Evolutionary conservation across 2,113 vertebrate genomes (phyloP).

Genomic region (Bagarius yarrelli): DNA sequence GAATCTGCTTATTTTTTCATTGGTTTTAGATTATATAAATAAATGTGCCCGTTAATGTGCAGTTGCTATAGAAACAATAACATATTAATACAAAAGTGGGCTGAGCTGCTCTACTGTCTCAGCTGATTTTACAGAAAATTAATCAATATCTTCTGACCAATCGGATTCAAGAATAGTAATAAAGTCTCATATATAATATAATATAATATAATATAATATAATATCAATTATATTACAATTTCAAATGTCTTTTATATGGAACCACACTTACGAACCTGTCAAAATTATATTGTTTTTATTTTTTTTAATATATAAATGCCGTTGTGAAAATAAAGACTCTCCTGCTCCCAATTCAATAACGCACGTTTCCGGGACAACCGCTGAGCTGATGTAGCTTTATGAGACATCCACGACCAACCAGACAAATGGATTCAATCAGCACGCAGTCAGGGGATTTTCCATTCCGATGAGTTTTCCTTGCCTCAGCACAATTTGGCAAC

Average conservation of each 20-base stretch:
- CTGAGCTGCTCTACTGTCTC: neutral
- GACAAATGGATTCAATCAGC: slow-evolving; percentile 67
- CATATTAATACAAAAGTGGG: neutral
- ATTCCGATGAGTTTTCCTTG: slow-evolving; percentile 25
- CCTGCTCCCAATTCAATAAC: slow-evolving; percentile 64
- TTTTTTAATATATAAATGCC: neutral
- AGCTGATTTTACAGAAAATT: neutral
- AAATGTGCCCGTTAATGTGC: neutral
- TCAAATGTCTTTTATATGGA: neutral
- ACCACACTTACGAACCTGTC: neutral
- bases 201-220: slow-evolving; percentile 4
- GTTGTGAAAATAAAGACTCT: slow-evolving; percentile 50
- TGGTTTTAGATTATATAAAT: neutral
- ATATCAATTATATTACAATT: no score
- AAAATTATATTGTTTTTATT: neutral
- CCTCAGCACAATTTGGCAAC: slow-evolving; percentile 57
- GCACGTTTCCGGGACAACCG: slow-evolving; percentile 45
- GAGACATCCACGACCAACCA: slow-evolving; percentile 20
- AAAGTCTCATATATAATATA: neutral
- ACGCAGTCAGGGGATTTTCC: slow-evolving; percentile 46
- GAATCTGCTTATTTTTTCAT: neutral
- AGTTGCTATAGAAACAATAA: neutral
- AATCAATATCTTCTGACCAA: neutral
- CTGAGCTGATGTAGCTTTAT: slow-evolving; percentile 31
- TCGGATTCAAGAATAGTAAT: neutral